These are phyloP conservation scores for Hydrochoerus hydrochaeris DNA, from an alignment of 2,113 vertebrate genomes.

Conservation along the genomic window DNA sequence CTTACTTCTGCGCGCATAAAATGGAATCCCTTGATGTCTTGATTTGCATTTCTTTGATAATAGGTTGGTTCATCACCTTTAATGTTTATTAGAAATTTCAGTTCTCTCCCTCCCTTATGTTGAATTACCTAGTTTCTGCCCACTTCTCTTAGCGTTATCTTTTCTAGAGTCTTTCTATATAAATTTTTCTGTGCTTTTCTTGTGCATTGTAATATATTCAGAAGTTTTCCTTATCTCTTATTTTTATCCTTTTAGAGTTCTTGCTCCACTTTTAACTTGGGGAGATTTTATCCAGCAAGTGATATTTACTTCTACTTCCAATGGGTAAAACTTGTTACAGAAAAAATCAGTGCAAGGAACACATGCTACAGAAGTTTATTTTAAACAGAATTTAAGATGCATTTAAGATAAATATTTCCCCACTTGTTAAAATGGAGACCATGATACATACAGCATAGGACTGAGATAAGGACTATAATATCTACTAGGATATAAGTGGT, in stretches of 20 bases:
- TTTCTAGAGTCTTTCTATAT: background rate
- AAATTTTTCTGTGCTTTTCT: background rate
- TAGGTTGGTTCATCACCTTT: background rate
- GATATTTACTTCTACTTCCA: background rate
- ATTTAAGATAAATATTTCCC: background rate
- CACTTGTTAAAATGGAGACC: background rate
- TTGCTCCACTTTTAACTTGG: slow-evolving; percentile 23
- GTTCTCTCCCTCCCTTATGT: background rate
- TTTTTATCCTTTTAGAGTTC: slow-evolving; percentile 34
- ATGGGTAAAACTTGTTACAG: background rate
- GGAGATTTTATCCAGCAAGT: background rate
- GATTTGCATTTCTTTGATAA: slow-evolving; percentile 34
- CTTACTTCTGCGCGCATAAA: background rate
- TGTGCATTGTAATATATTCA: background rate
- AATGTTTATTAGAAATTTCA: background rate
- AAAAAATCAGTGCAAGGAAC: background rate
- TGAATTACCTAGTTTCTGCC: background rate
- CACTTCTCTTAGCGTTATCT: background rate
- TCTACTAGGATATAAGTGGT: background rate
- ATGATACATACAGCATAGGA: background rate
- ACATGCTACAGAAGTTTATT: background rate
- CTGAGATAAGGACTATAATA: background rate
- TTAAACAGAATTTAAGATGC: background rate
- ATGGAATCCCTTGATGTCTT: background rate
- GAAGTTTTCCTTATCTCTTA: slow-evolving; percentile 13